Evolutionary conservation across 2,888 invertebrate species (phyloP), one percentile per base, ranked within the genome.

Genomic region (Eumacrocentrus americanus): DNA sequence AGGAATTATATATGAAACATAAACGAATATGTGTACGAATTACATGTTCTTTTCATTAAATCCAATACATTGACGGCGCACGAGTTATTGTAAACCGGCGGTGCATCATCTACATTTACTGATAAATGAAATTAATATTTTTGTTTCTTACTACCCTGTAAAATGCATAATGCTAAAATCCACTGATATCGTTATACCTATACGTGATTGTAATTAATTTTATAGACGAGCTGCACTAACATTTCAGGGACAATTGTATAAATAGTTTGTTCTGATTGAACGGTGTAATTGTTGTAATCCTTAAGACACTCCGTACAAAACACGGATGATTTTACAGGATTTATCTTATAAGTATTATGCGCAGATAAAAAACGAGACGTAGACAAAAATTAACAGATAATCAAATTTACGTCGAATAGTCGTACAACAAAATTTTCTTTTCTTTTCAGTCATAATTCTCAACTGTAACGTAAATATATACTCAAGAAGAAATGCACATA

Each of bases 101-200:
- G 65, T 58, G 61, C 61, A 66, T 67, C 62, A 58, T 63, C 63
- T 64, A 65, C 61, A 37, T 57, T 56, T 50, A 52, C 23, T 59
- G 42, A 60, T 60, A 55, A 55, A 60, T 60, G 48, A 60, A 55
- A 60, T 60, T 25, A 60, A 54, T 59, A 58, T 54, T 57, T 58
- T 76, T 75, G 73, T 73, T 71, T 70, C 67, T 77, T 75, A 73
- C 77, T 77, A 77, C 77, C 77, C 77, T 77, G 77, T 77, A 72
- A 75, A 74, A 76, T 76, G 76, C 73, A 68, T 76, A 73, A 72
- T 76, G 61, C 72, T 72, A 72, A 73, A 74, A 72, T 75, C 71
- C 69, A 74, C 72, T 68, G 70, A 73, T 72, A 73, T 69, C 68
- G 67, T 67, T 69, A 67, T 68, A 64, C 65, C 61, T 70, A 70